Percentiles rank a stretch among this genome's conserved stretches.
Evolutionary conservation across 35 echinoderm and acorn worm genomes (phyloP).

Genomic region (Apostichopus californicus): DNA sequence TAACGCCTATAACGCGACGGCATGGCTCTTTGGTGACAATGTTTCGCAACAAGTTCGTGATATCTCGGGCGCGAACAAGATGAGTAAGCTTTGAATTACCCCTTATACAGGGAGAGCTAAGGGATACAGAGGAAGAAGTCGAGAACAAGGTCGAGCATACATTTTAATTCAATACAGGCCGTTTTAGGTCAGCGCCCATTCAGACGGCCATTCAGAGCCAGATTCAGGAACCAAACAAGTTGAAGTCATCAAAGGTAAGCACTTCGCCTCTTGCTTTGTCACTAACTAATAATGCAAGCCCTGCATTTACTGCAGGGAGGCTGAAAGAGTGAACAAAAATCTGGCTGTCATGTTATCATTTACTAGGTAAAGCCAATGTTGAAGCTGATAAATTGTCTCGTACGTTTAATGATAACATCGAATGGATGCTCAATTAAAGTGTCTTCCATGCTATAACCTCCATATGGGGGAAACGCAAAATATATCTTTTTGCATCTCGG

Average conservation of each 20-base stretch:
- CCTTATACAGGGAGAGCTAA: slow-evolving; percentile 7
- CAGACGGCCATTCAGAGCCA: background rate
- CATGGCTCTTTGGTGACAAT: too few relatives aligned
- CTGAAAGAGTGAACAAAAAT: slow-evolving; percentile 6
- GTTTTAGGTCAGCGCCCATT: too few relatives aligned
- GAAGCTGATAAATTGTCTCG: background rate
- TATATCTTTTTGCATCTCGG: too few relatives aligned
- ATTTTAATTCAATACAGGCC: background rate
- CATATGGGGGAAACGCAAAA: too few relatives aligned
- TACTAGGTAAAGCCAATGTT: background rate
- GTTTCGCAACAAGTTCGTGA: too few relatives aligned
- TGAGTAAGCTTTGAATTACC: slow-evolving; percentile 17
- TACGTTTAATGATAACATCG: slow-evolving; percentile 17
- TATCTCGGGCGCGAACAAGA: slow-evolving; percentile 21
- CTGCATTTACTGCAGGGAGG: background rate
- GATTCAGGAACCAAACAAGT: background rate
- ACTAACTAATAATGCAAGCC: background rate
- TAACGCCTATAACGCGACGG: too few relatives aligned
- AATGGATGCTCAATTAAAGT: slow-evolving; percentile 12
- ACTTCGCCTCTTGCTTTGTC: background rate
- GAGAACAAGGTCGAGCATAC: background rate
- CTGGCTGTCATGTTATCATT: background rate
- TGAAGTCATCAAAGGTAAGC: slow-evolving; percentile 4
- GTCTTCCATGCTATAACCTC: background rate
- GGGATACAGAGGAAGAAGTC: slow-evolving; percentile 20